Base-by-base conservation (phyloP, 2,113 vertebrate species). In the Leptobrachium leishanense region DNA sequence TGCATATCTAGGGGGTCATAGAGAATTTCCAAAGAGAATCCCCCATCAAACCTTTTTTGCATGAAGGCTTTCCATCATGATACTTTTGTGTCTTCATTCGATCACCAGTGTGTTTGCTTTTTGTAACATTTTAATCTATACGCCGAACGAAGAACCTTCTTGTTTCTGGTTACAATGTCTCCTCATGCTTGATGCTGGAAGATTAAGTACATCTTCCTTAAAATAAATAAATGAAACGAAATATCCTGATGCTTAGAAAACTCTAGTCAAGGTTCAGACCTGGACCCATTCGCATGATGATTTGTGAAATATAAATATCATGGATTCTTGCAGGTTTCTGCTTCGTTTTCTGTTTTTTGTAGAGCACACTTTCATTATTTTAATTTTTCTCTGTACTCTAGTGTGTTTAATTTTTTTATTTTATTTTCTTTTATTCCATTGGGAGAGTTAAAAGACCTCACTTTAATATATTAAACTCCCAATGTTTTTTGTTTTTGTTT, bases 201-300 rank as follows among this genome's bases (percentile, higher is more conserved):
- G n/a, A 70, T 43, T 44, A 69, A 41, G 59, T 69, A 69, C 57
- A 41, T 77, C 20, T 46, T 67, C 43, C 44, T 76, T 76, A 43
- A 76, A 43, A 31, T 31, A 31, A 31, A 31, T 31, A 31, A 31
- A 31, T 31, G 1, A 31, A 31, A 31, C 20, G 20, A 31, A 31
- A 50, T 50, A 8, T 50, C 46, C 46, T 50, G 46, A 50, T 5
- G 46, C 57, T 41, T 57, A 43, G 31, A 39, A 15, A 73, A 4
- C 40, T 67, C 63, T 40, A 66, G 53, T 44, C 73, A 54, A 62
- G 76, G 68, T 79, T 50, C 70, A 79, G 41, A 67, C 42, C 12
- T 77, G 20, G 72, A 42, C 68, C 13, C 53, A 54, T 40, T 74
- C 53, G 68, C 71, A 72, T 81, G 64, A 41, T 62, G 70, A 44